Evolutionary conservation across 2,888 invertebrate species (phyloP), one percentile per base, ranked within the genome.

Genomic region (Zele albiditarsus): DNA sequence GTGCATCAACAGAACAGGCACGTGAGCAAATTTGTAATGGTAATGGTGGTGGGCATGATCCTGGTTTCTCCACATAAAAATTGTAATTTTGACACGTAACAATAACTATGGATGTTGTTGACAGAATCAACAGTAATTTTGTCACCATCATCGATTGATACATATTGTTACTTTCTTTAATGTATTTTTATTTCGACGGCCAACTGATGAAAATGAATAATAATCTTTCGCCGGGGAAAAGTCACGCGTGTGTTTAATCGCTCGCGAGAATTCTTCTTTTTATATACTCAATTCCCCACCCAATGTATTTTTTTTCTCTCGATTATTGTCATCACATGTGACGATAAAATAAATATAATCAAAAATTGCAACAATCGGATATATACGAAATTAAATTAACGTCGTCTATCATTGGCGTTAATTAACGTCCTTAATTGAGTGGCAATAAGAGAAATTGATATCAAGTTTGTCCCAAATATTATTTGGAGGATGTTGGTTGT

Each of bases 1-100:
- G 86, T 0, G 62, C 73, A 16, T 86, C 86, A 0, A 88, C 85
- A 0, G 90, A 89, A 73, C 92, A 92, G 0, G 85, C 79, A 8
- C 90, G 87, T 0, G 89, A 88, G 77, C 92, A 92, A 38, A 90
- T 82, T 71, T 91, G 90, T 58, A 92, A 90, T 1, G 91, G 89
- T 25, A 92, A 82, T 1, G 91, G 90, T 0, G 92, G 92, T 0
- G 92, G 92, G 74, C 92, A 92, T 0, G 91, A 91, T 0, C 92
- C 92, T 0, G 82, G 80, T 74, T 88, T 89, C 28, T 80, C 80
- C 2, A 57, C 71, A 33, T 79, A 80, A 33, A 75, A 77, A 78
- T 67, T 68, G 42, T 57, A 38, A 70, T 74, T 67, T 62, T 75
- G 75, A 12, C 27, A 71, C 10, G 60, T 23, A 12, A 60, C 46